Percentiles rank a stretch among this genome's conserved stretches.
These are phyloP conservation scores for Notocelia uddmanniana DNA, from an alignment of 2,888 invertebrate genomes.

Conservation along the genomic window DNA sequence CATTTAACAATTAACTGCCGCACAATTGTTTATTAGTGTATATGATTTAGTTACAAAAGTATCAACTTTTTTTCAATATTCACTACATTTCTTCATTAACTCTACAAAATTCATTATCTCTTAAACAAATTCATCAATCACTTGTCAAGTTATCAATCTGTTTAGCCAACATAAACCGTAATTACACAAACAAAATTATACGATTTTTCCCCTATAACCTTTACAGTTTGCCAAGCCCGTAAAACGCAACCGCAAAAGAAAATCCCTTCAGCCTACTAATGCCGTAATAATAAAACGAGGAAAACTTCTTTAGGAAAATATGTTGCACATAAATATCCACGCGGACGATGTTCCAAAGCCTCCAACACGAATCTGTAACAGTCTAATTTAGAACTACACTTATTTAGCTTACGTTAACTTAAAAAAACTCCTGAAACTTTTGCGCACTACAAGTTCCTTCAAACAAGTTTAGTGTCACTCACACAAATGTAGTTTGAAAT, in stretches of 20 bases:
- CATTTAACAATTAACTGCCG: no score
- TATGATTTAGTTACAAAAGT: no score
- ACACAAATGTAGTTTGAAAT: slow-evolving; percentile 7
- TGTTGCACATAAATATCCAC: slow-evolving; percentile 75
- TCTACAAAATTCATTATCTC: background rate
- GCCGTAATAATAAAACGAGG: slow-evolving; percentile 69
- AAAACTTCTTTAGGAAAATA: slow-evolving; percentile 72
- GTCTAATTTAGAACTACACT: slow-evolving; percentile 56
- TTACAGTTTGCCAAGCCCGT: background rate
- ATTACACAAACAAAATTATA: background rate
- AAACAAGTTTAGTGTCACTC: slow-evolving; percentile 28
- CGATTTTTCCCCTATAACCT: background rate
- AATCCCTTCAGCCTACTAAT: slow-evolving; percentile 58
- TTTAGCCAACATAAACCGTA: background rate
- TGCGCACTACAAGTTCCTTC: slow-evolving; percentile 36
- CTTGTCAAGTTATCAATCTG: background rate
- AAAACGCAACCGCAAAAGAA: slow-evolving; percentile 35
- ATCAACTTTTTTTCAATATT: background rate
- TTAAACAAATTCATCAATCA: background rate
- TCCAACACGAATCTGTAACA: slow-evolving; percentile 61
- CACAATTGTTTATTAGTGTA: no score
- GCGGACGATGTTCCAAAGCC: slow-evolving; percentile 72
- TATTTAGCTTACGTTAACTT: slow-evolving; percentile 22
- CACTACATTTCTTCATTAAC: background rate
- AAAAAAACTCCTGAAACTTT: slow-evolving; percentile 4